Conservation (phyloP, 30 jellyfish, hydroid and myxozoan species). For the Turritopsis rubra region DNA sequence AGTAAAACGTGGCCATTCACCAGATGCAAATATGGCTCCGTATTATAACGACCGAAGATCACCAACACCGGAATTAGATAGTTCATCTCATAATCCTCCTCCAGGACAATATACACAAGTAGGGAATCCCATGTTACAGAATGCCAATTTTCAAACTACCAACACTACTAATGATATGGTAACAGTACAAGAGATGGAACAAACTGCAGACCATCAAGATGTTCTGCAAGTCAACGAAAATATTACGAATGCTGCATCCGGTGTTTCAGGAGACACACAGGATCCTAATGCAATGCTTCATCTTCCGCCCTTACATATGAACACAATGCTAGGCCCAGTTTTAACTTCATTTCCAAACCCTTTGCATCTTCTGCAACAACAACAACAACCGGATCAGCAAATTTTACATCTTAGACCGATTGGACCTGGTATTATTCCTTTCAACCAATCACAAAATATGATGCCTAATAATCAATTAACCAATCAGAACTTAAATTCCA, state of each 20-base stretch:
- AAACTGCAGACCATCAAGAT: not conserved
- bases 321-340: not conserved
- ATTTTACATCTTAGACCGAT: not conserved
- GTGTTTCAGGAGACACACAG: not conserved
- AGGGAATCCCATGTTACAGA: not conserved
- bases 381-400: not conserved
- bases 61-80: constrained; percentile 84
- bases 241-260: not conserved
- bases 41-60: constrained; percentile 64
- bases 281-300: constrained; percentile 4
- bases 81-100: not conserved
- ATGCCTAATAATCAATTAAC: not conserved
- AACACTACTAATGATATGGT: not conserved
- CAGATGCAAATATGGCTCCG: constrained; percentile 32
- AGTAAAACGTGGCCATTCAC: constrained; percentile 26
- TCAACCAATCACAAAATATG: not conserved
- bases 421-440: not conserved
- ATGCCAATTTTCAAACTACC: not conserved
- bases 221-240: not conserved
- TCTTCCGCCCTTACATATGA: constrained; percentile 11
- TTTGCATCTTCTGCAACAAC: not conserved
- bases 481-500: not conserved
- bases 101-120: not conserved
- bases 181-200: not conserved
- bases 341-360: not conserved